These are phyloP conservation scores for Lepidochitona cinerea DNA, from an alignment of 2,888 invertebrate genomes.

Conservation along the genomic window DNA sequence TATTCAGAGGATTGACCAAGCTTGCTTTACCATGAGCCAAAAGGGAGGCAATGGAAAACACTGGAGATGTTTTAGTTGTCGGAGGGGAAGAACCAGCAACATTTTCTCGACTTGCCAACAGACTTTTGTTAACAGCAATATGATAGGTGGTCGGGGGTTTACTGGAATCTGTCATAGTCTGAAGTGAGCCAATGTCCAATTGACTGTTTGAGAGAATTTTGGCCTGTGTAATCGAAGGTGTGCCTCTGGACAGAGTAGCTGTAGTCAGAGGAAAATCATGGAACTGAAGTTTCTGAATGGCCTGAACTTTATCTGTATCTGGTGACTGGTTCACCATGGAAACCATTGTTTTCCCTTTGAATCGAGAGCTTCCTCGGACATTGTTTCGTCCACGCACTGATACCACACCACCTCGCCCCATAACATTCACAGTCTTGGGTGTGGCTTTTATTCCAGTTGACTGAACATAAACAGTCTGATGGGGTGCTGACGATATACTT, in stretches of 20 bases:
- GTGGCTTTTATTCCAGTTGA: slow-evolving; percentile 11
- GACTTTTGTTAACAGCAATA: slow-evolving; percentile 23
- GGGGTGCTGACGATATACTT: neutral
- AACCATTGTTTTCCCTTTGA: slow-evolving; percentile 13
- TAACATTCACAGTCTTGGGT: neutral
- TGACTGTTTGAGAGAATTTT: slow-evolving; percentile 36
- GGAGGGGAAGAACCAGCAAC: neutral
- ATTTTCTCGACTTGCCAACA: neutral
- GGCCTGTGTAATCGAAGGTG: slow-evolving; percentile 48
- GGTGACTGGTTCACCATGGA: slow-evolving; percentile 37
- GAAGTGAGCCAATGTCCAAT: slow-evolving; percentile 16
- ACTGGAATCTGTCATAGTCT: slow-evolving; percentile 11
- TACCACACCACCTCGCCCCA: neutral
- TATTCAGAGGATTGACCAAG: neutral
- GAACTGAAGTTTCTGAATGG: slow-evolving; percentile 59
- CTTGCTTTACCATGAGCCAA: neutral
- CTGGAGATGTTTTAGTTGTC: neutral
- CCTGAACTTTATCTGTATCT: slow-evolving; percentile 45
- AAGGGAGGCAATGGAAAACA: neutral
- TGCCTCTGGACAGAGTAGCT: slow-evolving; percentile 34
- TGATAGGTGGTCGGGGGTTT: slow-evolving; percentile 15
- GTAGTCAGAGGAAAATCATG: slow-evolving; percentile 62
- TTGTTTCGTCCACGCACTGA: neutral
- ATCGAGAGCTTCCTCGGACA: neutral
- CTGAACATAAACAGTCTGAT: slow-evolving; percentile 5